Conservation (phyloP, 2,888 invertebrate species). For the Aplocera efformata region DNA sequence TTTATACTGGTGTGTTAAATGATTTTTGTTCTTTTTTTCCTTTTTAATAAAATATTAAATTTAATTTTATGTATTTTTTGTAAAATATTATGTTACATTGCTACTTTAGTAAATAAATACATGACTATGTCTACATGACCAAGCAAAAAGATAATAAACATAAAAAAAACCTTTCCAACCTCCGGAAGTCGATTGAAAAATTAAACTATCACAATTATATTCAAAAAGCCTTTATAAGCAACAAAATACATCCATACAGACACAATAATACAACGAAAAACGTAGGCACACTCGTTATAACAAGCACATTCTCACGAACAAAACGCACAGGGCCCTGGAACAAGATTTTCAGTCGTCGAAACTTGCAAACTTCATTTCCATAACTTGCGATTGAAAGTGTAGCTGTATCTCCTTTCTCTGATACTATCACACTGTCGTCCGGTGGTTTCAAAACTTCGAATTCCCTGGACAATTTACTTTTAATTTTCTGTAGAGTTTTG, state of each 20-base stretch:
- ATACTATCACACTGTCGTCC: slow-evolving; percentile 10
- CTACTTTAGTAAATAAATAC: too few relatives aligned
- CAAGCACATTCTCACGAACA: slow-evolving; percentile 50
- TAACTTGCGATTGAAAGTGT: slow-evolving; percentile 33
- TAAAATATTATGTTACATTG: too few relatives aligned
- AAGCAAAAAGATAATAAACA: too few relatives aligned
- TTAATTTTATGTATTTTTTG: too few relatives aligned
- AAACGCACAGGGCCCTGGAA: slow-evolving; percentile 36
- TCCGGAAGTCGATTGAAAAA: too few relatives aligned
- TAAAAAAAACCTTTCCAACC: too few relatives aligned
- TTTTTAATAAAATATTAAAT: too few relatives aligned
- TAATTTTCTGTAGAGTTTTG: slow-evolving; percentile 28
- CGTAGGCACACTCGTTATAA: slow-evolving; percentile 55
- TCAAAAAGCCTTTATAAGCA: slow-evolving; percentile 44
- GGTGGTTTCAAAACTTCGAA: slow-evolving; percentile 41
- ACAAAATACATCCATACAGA: slow-evolving; percentile 47
- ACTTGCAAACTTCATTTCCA: slow-evolving; percentile 6
- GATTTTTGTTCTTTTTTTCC: too few relatives aligned
- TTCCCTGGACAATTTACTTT: slow-evolving; percentile 36
- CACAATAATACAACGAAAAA: slow-evolving; percentile 52
- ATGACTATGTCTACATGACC: too few relatives aligned
- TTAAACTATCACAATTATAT: slow-evolving; percentile 5
- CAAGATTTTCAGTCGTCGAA: slow-evolving; percentile 19
- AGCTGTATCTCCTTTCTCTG: slow-evolving; percentile 34
- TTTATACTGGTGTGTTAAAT: too few relatives aligned